A percentile compares a stretch with the other conserved stretches of the same genome.
Conservation (phyloP, 2,888 invertebrate genomes). For the Andrena dorsata region DNA sequence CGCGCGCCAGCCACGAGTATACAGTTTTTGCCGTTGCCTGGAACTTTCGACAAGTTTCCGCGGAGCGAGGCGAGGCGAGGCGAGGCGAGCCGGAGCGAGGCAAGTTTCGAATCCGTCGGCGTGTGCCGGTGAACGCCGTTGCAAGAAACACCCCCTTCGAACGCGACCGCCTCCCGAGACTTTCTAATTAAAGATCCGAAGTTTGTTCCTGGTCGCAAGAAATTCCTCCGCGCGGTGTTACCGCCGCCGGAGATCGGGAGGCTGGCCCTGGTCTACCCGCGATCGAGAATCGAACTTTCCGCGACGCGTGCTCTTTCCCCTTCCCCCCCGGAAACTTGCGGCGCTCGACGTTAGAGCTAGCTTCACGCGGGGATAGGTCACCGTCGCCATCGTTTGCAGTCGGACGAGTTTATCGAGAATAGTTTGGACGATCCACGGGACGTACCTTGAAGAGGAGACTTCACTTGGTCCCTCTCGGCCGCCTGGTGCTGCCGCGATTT, state of each 20-base stretch:
- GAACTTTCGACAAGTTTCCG: slow-evolving; percentile 79
- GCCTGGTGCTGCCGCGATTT: slow-evolving; percentile 92
- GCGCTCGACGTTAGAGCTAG: background rate
- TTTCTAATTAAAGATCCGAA: slow-evolving; percentile 83
- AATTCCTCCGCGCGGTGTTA: slow-evolving; percentile 41
- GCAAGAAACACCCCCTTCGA: slow-evolving; percentile 67
- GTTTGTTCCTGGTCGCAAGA: slow-evolving; percentile 75
- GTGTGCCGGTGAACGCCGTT: slow-evolving; percentile 77
- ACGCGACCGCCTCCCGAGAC: slow-evolving; percentile 68
- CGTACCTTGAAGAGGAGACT: slow-evolving; percentile 92
- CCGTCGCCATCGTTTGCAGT: slow-evolving; percentile 32
- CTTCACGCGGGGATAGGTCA: slow-evolving; percentile 17
- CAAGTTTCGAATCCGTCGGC: slow-evolving; percentile 80
- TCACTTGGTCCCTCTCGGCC: slow-evolving; percentile 92
- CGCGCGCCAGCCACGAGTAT: slow-evolving; percentile 64
- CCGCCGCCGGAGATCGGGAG: slow-evolving; percentile 19
- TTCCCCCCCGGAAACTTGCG: background rate
- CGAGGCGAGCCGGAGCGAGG: slow-evolving; percentile 64
- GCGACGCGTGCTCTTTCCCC: background rate
- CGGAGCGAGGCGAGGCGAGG: slow-evolving; percentile 68
- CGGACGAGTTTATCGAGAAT: slow-evolving; percentile 37
- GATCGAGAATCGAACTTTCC: slow-evolving; percentile 15
- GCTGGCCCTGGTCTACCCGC: background rate
- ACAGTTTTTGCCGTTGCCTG: slow-evolving; percentile 74
- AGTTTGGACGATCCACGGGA: slow-evolving; percentile 60